Base-by-base conservation (phyloP, 2,888 invertebrate species). In the Eupithecia centaureata region DNA sequence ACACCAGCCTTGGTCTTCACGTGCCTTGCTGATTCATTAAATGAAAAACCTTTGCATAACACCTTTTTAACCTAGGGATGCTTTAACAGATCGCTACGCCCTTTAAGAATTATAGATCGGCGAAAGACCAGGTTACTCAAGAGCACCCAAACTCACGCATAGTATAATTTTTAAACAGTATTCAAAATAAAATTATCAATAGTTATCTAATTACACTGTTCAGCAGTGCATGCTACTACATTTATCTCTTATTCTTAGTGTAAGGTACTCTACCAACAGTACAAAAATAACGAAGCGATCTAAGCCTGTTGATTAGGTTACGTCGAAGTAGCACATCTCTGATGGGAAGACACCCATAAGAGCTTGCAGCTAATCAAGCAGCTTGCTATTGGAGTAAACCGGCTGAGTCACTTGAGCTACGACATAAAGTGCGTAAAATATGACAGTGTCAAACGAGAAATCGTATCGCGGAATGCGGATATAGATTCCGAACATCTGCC, bases 401-500 rank as follows among this genome's bases (percentile, higher is more conserved):
- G 2, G 47, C 10, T 10, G 47, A 12, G 12, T 22, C 18, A 4
- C 47, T 12, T 47, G 22, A 47, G 47, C 22, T 47, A 47, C 22
- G 22, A 47, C 47, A 47, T 56, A 56, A 28, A 28, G 30, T 28
- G 15, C 58, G 65, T 69, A 38, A 65, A 66, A 61, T 66, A 70
- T 61, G 63, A 66, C 18, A 52, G 65, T 70, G 65, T 66, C 65
- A 56, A 68, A 56, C 42, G 32, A 64, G 57, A 61, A 61, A 60
- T 67, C 32, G 62, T 38, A 62, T 61, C 42, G 52, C 25, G 51
- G 67, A 71, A 71, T 73, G 68, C 74, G 74, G 74, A 71, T 63
- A 60, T 65, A 69, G 47, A 61, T 65, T 63, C 42, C 54, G 52
- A 42, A 51, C 74, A 74, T 74, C 73, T 73, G 74, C 68, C 65